Evolutionary conservation across 2,797 vertebrate species (phyloP).

Genomic region (Macroramphosus scolopax): DNA sequence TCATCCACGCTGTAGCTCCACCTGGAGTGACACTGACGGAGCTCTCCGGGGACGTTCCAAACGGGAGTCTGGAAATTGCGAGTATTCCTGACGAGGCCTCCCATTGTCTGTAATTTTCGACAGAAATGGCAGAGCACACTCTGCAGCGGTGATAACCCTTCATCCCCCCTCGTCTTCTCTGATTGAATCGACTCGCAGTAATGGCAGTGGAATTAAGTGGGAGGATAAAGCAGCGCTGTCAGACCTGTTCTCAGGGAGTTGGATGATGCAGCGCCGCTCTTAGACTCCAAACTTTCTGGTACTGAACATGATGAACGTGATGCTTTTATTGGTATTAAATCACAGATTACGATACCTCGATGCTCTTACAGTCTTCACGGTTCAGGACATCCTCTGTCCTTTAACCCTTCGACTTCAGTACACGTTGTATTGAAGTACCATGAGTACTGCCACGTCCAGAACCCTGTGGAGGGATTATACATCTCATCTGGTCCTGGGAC

Average conservation of each 20-base stretch:
- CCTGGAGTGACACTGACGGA: slow-evolving; percentile 11
- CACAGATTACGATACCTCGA: too few species aligned
- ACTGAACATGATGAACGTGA: too few species aligned
- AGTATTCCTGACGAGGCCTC: slow-evolving; percentile 26
- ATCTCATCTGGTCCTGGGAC: too few species aligned
- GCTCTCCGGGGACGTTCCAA: slow-evolving; percentile 12
- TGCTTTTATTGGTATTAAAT: too few species aligned
- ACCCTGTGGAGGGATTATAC: too few species aligned
- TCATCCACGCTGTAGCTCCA: slow-evolving; percentile 1
- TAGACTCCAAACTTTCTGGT: not conserved
- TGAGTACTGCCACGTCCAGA: too few species aligned
- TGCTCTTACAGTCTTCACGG: too few species aligned
- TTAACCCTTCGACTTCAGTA: too few species aligned
- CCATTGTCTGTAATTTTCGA: slow-evolving; percentile 30
- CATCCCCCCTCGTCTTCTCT: slow-evolving; percentile 6
- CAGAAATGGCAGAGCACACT: slow-evolving; percentile 28
- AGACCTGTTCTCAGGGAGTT: too few species aligned
- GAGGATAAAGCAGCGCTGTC: slow-evolving; percentile 23
- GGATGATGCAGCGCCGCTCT: not conserved
- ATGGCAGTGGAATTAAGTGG: slow-evolving; percentile 47
- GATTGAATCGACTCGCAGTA: slow-evolving; percentile 38
- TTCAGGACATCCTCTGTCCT: too few species aligned
- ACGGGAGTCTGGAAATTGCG: slow-evolving; percentile 28
- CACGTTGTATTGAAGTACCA: too few species aligned
- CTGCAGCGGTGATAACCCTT: slow-evolving; percentile 3